phyloP scores from a whole-genome alignment of 2,888 invertebrate species.

The Eulithis prunata region DNA sequence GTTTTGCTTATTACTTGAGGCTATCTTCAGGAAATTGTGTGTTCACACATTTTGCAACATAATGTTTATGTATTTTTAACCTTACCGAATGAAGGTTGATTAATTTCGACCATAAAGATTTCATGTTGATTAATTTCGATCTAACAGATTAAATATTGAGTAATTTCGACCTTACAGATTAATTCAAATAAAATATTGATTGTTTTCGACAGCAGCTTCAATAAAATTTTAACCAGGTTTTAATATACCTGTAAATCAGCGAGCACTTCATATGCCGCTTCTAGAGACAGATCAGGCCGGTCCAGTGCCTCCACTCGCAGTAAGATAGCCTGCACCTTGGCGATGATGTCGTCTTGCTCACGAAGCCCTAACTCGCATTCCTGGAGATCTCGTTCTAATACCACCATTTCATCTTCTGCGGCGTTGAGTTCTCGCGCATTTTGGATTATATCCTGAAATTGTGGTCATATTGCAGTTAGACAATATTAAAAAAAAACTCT shows the following conservation, averaged over 20 bases:
- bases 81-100: no score
- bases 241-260: slow-evolving; percentile 65
- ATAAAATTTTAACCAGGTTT: no score
- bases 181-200: no score
- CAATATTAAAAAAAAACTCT: background rate
- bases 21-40: no score
- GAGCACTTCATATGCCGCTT: slow-evolving; percentile 73
- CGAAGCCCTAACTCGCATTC: slow-evolving; percentile 87
- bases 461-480: background rate
- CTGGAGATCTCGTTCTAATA: slow-evolving; percentile 91
- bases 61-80: no score
- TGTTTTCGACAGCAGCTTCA: no score
- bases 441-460: slow-evolving; percentile 90
- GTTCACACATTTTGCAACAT: no score
- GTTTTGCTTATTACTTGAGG: no score
- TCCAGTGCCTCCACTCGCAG: slow-evolving; percentile 86
- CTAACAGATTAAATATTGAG: no score
- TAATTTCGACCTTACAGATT: no score
- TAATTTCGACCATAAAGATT: no score
- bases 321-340: slow-evolving; percentile 87
- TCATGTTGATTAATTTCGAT: no score
- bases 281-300: slow-evolving; percentile 65
- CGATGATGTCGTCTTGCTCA: slow-evolving; percentile 89
- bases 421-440: slow-evolving; percentile 91
- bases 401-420: slow-evolving; percentile 91